phyloP scores from a whole-genome alignment of 2,888 invertebrate species.

The Cyclophora punctaria region DNA sequence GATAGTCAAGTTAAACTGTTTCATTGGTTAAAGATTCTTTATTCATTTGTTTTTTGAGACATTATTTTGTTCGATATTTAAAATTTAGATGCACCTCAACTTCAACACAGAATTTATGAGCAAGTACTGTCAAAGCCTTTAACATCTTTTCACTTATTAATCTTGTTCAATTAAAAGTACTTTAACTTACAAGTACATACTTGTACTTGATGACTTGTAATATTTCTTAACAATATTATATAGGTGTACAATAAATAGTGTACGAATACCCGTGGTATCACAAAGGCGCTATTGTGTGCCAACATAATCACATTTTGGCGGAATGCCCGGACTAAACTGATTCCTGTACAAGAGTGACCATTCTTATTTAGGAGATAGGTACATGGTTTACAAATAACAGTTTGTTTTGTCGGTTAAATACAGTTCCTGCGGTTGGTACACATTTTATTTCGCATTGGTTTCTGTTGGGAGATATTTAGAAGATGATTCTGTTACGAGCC shows the following conservation, averaged over 20 bases:
- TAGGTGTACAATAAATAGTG: background rate
- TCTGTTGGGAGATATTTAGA: too few species aligned
- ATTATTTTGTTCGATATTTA: too few species aligned
- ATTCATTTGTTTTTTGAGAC: too few species aligned
- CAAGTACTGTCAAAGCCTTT: background rate
- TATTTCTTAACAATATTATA: too few species aligned
- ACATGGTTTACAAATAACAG: too few species aligned
- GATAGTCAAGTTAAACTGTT: too few species aligned
- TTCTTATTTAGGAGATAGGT: conserved; percentile 8
- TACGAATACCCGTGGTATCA: conserved; percentile 7
- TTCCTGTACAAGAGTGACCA: conserved; percentile 23
- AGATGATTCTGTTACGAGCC: too few species aligned
- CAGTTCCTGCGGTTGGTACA: too few species aligned
- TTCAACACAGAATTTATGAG: background rate
- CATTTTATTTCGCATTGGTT: too few species aligned
- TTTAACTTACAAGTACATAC: background rate
- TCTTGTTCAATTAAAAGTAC: background rate
- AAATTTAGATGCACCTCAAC: background rate
- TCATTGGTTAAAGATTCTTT: too few species aligned
- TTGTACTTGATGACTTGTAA: background rate
- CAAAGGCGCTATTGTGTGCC: conserved; percentile 22
- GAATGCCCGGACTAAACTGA: conserved; percentile 38
- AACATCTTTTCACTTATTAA: background rate
- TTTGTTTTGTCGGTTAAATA: too few species aligned
- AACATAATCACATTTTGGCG: conserved; percentile 47